phyloP scores from a whole-genome alignment of 2,888 invertebrate species.

The Halictus ligatus region DNA sequence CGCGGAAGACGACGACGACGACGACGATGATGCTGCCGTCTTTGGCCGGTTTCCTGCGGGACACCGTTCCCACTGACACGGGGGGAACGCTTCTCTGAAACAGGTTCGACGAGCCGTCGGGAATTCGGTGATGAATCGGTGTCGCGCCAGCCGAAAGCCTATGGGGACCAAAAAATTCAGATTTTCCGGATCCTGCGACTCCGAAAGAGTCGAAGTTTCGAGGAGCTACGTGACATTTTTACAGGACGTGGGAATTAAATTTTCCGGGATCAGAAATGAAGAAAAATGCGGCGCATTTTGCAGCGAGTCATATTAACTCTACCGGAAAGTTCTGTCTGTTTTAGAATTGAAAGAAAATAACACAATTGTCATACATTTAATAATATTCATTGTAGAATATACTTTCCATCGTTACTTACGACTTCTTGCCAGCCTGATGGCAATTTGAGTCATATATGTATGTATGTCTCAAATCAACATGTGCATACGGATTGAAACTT shows the following conservation, averaged over 20 bases:
- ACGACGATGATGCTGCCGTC: slow-evolving; percentile 19
- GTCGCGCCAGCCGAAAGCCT: background rate
- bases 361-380: too few species aligned
- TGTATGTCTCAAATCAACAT: too few species aligned
- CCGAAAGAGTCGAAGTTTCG: background rate
- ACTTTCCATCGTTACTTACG: too few species aligned
- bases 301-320: background rate
- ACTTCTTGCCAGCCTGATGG: too few species aligned
- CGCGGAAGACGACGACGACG: background rate
- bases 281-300: background rate
- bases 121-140: slow-evolving; percentile 19
- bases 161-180: slow-evolving; percentile 9
- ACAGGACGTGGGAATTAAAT: background rate
- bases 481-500: too few species aligned
- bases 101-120: background rate
- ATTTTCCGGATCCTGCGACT: slow-evolving; percentile 18
- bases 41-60: slow-evolving; percentile 34
- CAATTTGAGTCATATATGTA: too few species aligned
- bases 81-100: background rate
- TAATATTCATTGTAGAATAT: too few species aligned
- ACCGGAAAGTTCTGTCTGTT: too few species aligned
- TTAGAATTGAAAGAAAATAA: too few species aligned
- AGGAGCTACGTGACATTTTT: background rate
- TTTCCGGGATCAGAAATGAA: background rate
- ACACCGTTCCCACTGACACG: slow-evolving; percentile 10